These are phyloP conservation scores for Thripadectes ignobilis DNA, from an alignment of 2,797 vertebrate genomes.

Conservation along the genomic window DNA sequence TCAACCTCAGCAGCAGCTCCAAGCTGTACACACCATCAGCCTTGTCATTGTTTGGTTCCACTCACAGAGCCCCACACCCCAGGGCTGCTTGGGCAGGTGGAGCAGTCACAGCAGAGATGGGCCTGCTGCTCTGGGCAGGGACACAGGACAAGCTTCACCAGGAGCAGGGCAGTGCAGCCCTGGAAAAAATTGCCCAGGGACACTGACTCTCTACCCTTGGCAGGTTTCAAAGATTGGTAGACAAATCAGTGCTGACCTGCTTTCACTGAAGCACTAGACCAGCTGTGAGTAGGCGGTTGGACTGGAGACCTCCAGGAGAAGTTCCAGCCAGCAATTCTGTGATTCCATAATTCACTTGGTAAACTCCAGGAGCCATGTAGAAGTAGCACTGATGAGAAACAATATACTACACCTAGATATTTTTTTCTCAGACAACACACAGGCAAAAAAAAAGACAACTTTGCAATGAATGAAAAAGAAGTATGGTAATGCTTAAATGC, in stretches of 20 bases:
- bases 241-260: not conserved
- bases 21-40: not conserved
- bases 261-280: not conserved
- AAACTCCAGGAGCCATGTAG: not conserved
- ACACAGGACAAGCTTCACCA: not conserved
- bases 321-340: not conserved
- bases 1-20: not conserved
- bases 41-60: not conserved
- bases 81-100: too few species aligned
- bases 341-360: not conserved
- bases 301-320: not conserved
- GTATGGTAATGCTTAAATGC: not conserved
- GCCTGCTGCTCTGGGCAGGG: not conserved
- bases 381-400: not conserved
- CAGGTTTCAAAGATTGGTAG: not conserved
- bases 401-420: not conserved
- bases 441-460: not conserved
- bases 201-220: not conserved
- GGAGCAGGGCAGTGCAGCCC: not conserved
- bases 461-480: not conserved
- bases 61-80: not conserved
- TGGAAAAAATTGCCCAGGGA: not conserved
- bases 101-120: fast-evolving
- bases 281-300: not conserved
- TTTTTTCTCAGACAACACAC: not conserved